Percentiles rank a stretch among this genome's conserved stretches.
phyloP scores from a whole-genome alignment of 2,888 invertebrate genomes.

The Mimumesa dahlbomi region DNA sequence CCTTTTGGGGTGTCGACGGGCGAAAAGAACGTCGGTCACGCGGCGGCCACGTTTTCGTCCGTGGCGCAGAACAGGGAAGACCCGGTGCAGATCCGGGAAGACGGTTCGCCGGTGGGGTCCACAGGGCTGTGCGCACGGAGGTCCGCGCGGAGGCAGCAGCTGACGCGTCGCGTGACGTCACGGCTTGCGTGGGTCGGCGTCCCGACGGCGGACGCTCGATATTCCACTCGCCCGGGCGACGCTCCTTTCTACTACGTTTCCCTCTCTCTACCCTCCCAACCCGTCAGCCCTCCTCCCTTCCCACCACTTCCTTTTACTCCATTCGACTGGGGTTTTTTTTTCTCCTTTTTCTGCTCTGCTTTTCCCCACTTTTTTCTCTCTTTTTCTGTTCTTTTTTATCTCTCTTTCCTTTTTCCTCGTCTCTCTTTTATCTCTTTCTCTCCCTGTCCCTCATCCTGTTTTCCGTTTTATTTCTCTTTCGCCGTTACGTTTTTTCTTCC shows the following conservation, averaged over 20 bases:
- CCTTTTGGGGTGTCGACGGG: no score
- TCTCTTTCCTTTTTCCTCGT: not conserved
- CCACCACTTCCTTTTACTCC: conserved; percentile 38
- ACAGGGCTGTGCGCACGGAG: conserved; percentile 61
- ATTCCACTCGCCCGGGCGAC: conserved; percentile 76
- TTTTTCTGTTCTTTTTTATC: conserved; percentile 4
- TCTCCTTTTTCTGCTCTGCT: conserved; percentile 27
- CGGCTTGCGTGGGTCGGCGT: conserved; percentile 74
- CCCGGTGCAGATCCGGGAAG: conserved; percentile 50
- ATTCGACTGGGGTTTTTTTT: conserved; percentile 29
- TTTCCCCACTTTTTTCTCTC: conserved; percentile 22
- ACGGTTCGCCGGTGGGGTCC: conserved; percentile 55
- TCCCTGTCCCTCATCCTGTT: not conserved
- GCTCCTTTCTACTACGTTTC: conserved; percentile 60
- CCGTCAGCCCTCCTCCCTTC: conserved; percentile 7
- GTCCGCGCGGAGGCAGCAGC: conserved; percentile 71
- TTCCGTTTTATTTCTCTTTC: not conserved
- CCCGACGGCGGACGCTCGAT: conserved; percentile 75
- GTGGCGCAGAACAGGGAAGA: conserved; percentile 44
- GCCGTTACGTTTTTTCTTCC: no score
- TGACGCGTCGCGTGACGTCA: conserved; percentile 77
- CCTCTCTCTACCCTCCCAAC: conserved; percentile 12
- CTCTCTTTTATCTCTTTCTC: not conserved
- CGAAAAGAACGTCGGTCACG: conserved; percentile 18
- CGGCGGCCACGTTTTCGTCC: conserved; percentile 45